Conservation (phyloP, 2,113 vertebrate genomes). For the Triplophysa tibetana region DNA sequence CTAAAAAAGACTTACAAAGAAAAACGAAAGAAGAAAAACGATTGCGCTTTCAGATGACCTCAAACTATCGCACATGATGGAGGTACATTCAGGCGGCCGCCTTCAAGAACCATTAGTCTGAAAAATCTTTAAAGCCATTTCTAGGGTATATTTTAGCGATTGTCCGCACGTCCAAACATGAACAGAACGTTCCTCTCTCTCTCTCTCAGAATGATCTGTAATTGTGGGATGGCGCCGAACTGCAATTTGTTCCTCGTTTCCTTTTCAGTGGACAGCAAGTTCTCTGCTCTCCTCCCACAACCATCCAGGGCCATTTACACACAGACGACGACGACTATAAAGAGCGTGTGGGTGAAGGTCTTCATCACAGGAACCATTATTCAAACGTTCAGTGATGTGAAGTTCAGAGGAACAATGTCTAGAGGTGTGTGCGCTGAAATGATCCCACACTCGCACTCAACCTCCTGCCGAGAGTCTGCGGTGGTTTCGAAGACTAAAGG, state of each 20-base stretch:
- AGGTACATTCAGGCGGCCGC: not conserved
- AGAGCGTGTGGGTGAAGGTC: conserved; percentile 41
- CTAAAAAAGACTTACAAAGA: not conserved
- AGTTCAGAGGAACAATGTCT: conserved; percentile 44
- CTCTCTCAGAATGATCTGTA: conserved; percentile 65
- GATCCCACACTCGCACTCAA: conserved; percentile 31
- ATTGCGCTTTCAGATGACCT: not conserved
- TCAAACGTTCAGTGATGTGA: conserved; percentile 50
- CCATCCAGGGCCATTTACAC: conserved; percentile 71
- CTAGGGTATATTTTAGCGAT: not conserved
- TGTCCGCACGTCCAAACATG: conserved; percentile 47
- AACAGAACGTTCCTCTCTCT: conserved; percentile 50
- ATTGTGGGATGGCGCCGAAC: conserved; percentile 75
- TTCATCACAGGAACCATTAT: conserved; percentile 47
- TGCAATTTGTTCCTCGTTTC: conserved; percentile 78
- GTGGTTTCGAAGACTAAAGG: conserved; percentile 46
- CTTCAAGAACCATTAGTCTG: not conserved
- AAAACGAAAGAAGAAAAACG: not conserved
- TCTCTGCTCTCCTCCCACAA: conserved; percentile 69
- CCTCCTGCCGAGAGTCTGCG: conserved; percentile 32
- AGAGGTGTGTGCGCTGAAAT: conserved; percentile 36
- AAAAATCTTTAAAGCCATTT: conserved; percentile 1
- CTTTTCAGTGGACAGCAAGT: conserved; percentile 75
- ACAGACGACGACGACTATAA: not conserved
- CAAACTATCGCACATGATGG: not conserved